A percentile compares a stretch with the other conserved stretches of the same genome.
These are phyloP conservation scores for Ochlodes sylvanus DNA, from an alignment of 2,888 invertebrate species.

Conservation along the genomic window DNA sequence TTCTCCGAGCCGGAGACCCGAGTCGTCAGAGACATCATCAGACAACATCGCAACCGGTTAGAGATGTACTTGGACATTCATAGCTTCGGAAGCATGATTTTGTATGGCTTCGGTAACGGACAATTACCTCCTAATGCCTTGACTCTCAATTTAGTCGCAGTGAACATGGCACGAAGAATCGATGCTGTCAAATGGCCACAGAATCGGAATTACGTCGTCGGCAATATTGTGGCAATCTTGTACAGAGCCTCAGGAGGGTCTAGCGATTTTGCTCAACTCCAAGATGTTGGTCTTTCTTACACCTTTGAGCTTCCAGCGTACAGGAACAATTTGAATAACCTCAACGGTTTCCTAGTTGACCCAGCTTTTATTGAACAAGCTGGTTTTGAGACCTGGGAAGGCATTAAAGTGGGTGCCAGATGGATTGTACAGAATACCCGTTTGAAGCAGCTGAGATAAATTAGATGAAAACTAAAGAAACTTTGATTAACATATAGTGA, in stretches of 20 bases:
- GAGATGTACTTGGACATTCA: constrained; percentile 90
- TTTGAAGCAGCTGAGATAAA: constrained; percentile 1
- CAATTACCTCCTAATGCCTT: constrained; percentile 78
- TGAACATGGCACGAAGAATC: constrained; percentile 73
- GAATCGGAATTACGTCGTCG: constrained; percentile 76
- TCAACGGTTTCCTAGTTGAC: constrained; percentile 83
- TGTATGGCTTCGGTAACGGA: constrained; percentile 67
- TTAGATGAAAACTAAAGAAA: neutral
- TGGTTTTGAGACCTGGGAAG: constrained; percentile 86
- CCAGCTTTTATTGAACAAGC: constrained; percentile 82
- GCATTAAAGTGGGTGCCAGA: constrained; percentile 79
- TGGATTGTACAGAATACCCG: constrained; percentile 51
- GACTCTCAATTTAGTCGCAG: constrained; percentile 66
- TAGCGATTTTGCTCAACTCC: constrained; percentile 86
- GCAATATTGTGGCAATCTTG: constrained; percentile 76
- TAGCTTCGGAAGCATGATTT: constrained; percentile 88
- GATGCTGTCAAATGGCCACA: constrained; percentile 70
- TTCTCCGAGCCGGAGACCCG: constrained; percentile 89
- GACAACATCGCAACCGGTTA: constrained; percentile 70
- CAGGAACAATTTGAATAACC: constrained; percentile 51
- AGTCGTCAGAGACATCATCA: constrained; percentile 84
- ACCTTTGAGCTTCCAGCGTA: constrained; percentile 86
- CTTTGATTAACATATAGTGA: neutral
- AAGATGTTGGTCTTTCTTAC: constrained; percentile 81
- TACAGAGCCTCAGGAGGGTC: constrained; percentile 87